These are phyloP conservation scores for Epinotia bilunana DNA, from an alignment of 2,888 invertebrate species.

Conservation along the genomic window DNA sequence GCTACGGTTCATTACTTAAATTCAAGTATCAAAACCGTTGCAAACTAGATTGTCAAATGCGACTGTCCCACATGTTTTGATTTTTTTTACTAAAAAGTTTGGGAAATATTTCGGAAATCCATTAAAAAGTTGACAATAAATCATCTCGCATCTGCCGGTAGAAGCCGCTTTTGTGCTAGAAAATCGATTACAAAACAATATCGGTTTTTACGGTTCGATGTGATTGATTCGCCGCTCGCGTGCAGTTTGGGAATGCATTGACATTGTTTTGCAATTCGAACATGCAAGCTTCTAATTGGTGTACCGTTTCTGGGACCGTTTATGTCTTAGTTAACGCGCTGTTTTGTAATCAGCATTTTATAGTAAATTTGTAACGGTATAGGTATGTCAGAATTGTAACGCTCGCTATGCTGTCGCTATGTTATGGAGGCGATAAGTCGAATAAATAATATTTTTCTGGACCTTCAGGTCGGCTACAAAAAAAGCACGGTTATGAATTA, in stretches of 20 bases:
- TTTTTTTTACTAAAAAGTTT: constrained; percentile 69
- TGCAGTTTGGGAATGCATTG: constrained; percentile 45
- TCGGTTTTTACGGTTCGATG: constrained; percentile 50
- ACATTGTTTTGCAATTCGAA: constrained; percentile 38
- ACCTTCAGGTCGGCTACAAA: too few species aligned
- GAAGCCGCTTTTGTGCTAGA: constrained; percentile 27
- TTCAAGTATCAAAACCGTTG: constrained; percentile 55
- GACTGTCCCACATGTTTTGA: constrained; percentile 73
- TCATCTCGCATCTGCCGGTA: constrained; percentile 75
- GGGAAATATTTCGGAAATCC: constrained; percentile 75
- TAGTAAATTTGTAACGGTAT: background rate
- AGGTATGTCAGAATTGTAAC: background rate
- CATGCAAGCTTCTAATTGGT: constrained; percentile 30
- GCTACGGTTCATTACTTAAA: background rate
- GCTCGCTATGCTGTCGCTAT: background rate
- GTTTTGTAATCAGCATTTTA: constrained; percentile 19
- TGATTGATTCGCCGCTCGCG: constrained; percentile 58
- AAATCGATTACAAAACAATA: constrained; percentile 56
- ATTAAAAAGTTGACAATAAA: constrained; percentile 78
- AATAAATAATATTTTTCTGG: background rate
- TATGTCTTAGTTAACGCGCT: constrained; percentile 6
- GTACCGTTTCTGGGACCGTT: constrained; percentile 29
- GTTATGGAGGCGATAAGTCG: background rate
- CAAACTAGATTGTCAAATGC: constrained; percentile 59
- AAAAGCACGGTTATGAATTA: too few species aligned